These are phyloP conservation scores for Drosophila rufa DNA, from an alignment of 1,140 invertebrate genomes.

Conservation along the genomic window DNA sequence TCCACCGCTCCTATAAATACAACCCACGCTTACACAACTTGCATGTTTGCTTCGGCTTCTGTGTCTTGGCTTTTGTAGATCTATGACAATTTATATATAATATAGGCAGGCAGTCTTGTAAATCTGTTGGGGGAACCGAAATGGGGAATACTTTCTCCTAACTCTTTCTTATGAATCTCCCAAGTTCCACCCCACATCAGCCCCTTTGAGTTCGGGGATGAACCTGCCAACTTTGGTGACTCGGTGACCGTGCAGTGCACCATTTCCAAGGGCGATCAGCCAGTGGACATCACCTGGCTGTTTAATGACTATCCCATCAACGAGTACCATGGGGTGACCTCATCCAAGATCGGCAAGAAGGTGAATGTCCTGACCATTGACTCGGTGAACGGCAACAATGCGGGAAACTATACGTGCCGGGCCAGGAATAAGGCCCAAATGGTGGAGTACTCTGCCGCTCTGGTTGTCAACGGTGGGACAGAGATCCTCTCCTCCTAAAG, in stretches of 20 bases:
- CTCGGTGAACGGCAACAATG: constrained; percentile 89
- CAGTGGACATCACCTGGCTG: constrained; percentile 89
- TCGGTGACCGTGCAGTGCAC: constrained; percentile 89
- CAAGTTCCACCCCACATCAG: constrained; percentile 89
- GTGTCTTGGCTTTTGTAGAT: constrained; percentile 50
- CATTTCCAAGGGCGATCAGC: constrained; percentile 89
- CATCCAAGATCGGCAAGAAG: constrained; percentile 91
- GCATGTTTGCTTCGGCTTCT: constrained; percentile 66
- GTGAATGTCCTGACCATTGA: constrained; percentile 92
- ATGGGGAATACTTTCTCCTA: not conserved
- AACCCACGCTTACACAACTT: constrained; percentile 61
- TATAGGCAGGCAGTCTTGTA: not conserved
- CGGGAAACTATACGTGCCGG: constrained; percentile 91
- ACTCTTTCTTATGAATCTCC: not conserved
- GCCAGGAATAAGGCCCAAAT: constrained; percentile 91
- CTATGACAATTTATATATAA: not conserved
- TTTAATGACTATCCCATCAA: constrained; percentile 88
- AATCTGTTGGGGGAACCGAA: not conserved
- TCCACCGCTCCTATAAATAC: constrained; percentile 20
- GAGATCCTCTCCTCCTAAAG: constrained; percentile 32
- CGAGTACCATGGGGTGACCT: constrained; percentile 88
- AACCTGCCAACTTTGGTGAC: constrained; percentile 90
- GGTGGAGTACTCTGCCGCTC: constrained; percentile 88
- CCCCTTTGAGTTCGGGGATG: constrained; percentile 89
- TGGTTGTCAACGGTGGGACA: constrained; percentile 91